Evolutionary conservation across 2,888 invertebrate genomes (phyloP), one percentile per base, ranked within the genome.

Genomic region (Mesochorus sp.): DNA sequence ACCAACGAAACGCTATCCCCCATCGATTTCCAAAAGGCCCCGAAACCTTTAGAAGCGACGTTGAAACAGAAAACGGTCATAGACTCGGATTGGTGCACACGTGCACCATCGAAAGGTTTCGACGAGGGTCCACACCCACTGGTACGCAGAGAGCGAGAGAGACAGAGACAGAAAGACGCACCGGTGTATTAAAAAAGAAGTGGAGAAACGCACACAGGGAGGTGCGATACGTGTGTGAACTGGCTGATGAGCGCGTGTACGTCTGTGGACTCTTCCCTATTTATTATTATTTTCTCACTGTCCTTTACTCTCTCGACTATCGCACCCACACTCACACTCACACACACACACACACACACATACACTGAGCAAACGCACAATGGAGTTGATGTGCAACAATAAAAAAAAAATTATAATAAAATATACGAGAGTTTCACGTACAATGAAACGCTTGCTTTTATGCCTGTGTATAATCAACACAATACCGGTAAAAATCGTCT

Each of bases 1-100:
- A n/a, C n/a, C n/a, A n/a, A n/a, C n/a, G n/a, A n/a, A n/a, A n/a
- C n/a, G n/a, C n/a, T n/a, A n/a, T n/a, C n/a, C n/a, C n/a, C n/a
- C n/a, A n/a, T n/a, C n/a, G n/a, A n/a, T n/a, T n/a, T n/a, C n/a
- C n/a, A n/a, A n/a, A n/a, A n/a, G n/a, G n/a, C n/a, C n/a, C n/a
- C n/a, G n/a, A n/a, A n/a, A n/a, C n/a, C n/a, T n/a, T n/a, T n/a
- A n/a, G n/a, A n/a, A n/a, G n/a, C n/a, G n/a, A n/a, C n/a, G 53
- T 61, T 51, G 67, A 61, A 74, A 74, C 37, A 44, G 51, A 61
- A 51, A 67, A 53, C 42, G 59, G 10, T 34, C n/a, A n/a, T 68
- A 28, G 68, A 47, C 34, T 47, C 44, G 68, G 44, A 37, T 59
- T 39, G 26, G 49, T 70, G 59, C 70, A 70, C 70, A 49, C 59